Evolutionary conservation across 2,113 vertebrate genomes (phyloP).

Genomic region (Porphyrio hochstetteri): DNA sequence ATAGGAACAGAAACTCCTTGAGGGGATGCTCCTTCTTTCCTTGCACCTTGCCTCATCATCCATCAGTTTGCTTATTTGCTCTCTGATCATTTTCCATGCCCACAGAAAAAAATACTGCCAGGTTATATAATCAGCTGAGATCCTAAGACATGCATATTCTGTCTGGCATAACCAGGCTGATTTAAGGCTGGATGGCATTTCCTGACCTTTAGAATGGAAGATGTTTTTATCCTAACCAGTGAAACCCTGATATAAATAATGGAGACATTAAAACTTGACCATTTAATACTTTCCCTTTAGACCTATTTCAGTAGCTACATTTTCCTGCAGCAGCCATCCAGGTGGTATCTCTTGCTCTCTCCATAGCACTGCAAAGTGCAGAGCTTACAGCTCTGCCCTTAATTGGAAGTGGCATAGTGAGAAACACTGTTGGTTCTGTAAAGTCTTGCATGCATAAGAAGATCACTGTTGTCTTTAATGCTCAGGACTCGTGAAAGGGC

Average conservation of each 20-base stretch:
- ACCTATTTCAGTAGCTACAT: neutral
- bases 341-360: neutral
- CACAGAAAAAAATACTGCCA: neutral
- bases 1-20: neutral
- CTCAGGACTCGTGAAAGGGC: neutral
- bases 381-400: neutral
- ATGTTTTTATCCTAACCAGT: neutral
- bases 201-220: neutral
- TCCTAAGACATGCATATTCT: neutral
- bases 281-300: conserved; percentile 2
- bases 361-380: neutral
- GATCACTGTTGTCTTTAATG: neutral
- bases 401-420: neutral
- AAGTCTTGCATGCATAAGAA: conserved; percentile 6
- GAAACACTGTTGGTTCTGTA: neutral
- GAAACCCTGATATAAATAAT: neutral
- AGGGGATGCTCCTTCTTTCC: neutral
- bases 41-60: neutral
- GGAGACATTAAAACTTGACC: neutral
- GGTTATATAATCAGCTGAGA: neutral
- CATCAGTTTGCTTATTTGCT: neutral
- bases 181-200: conserved; percentile 5
- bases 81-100: neutral
- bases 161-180: neutral
- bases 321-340: neutral